Evolutionary conservation across 2,113 vertebrate species (phyloP), one percentile per base, ranked within the genome.

Genomic region (Orycteropus afer): DNA sequence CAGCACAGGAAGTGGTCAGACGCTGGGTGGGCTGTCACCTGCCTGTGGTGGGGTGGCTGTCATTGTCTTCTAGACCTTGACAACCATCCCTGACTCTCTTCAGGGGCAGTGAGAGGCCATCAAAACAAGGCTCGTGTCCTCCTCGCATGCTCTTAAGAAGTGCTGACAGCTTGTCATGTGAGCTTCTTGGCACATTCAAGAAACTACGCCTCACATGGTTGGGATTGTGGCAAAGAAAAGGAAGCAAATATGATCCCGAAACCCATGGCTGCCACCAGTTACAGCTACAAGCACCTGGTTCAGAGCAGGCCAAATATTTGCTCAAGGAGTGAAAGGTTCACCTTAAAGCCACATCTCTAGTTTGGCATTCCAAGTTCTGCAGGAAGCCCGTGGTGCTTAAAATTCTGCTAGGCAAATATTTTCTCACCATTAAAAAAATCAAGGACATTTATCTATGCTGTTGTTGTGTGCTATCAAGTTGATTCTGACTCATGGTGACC

Each of bases 241-340:
- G 89, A 88, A 93, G 94, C 69, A 95, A 90, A 49, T 49, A 51
- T 15, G n/a, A 78, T 92, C 81, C 93, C 86, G 91, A 91, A 94
- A 88, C 84, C 86, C 74, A 89, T 81, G 88, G 82, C 92, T 69
- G 23, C 32, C 32, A 29, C 96, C 82, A 71, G 45, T 57, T 20
- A 67, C 74, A 63, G 55, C n/a, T 17, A 55, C 73, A 47, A 89
- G 86, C 2, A 57, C 79, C 80, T 71, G 34, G 45, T 96, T 85
- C 71, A 22, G 40, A 76, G 71, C 77, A 93, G 65, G 86, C 37
- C 93, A 96, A 94, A 95, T 85, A 77, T 94, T 77, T 90, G 55
- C 90, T 78, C 59, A 74, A 63, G 18, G 47, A 77, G 74, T 18
- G 29, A 77, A 47, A 7, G 76, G 69, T 89, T 97, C 93, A 89